phyloP scores from a whole-genome alignment of 2,113 vertebrate genomes.

The Camelus bactrianus region DNA sequence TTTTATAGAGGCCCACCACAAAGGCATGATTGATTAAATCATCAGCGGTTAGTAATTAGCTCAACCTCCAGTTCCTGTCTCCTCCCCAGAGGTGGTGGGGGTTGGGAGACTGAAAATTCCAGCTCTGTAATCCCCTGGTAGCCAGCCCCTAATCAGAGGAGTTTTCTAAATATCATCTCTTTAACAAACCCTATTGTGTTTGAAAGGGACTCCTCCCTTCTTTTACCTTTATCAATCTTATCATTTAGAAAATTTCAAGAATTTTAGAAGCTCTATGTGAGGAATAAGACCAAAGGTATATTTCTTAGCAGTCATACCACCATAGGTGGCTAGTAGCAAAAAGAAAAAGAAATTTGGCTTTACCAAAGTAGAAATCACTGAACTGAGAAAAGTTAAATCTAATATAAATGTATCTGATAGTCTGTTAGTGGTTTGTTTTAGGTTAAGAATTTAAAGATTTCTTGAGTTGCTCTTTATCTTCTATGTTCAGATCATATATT shows the following conservation, averaged over 20 bases:
- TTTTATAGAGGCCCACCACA: neutral
- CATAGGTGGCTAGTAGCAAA: neutral
- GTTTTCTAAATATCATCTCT: neutral
- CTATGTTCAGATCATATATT: conserved; percentile 28
- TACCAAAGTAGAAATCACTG: conserved; percentile 42
- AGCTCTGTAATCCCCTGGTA: neutral
- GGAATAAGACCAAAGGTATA: neutral
- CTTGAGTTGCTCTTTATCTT: neutral
- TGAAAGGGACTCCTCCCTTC: neutral
- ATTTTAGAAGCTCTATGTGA: neutral
- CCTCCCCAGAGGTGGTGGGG: neutral
- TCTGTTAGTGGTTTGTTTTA: conserved; percentile 28
- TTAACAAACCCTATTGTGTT: neutral
- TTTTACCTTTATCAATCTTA: neutral
- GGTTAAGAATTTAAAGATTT: conserved; percentile 48
- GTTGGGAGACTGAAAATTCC: neutral
- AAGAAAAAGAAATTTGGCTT: conserved; percentile 6
- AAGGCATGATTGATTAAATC: neutral
- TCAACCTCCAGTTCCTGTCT: neutral
- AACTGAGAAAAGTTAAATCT: conserved; percentile 38
- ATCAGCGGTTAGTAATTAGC: neutral
- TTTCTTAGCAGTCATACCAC: neutral
- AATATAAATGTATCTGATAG: conserved; percentile 21
- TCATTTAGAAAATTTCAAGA: neutral
- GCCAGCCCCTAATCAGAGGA: neutral